Evolutionary conservation across 2,797 vertebrate species (phyloP), one percentile per base, ranked within the genome.

Genomic region (Mus spretus): DNA sequence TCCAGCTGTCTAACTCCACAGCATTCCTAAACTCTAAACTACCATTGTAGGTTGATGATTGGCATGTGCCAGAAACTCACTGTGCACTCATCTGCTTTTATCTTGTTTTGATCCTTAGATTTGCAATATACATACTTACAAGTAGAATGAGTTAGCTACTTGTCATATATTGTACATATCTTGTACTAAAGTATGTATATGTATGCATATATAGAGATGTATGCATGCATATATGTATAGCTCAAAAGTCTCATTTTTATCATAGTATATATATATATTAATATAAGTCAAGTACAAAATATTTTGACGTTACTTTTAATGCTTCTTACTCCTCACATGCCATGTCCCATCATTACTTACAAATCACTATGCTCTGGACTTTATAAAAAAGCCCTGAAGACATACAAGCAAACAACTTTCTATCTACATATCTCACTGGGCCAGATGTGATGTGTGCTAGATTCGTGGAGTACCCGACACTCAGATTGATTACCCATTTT

Each of bases 251-350:
- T 3, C 22, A 40, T 85, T 82, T 91, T 88, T n/a, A 75, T n/a
- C 26, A 40, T n/a, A 74, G n/a, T 26, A 63, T 63, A 81, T 61
- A 28, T 63, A 81, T 61, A 28, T 85, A 94, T 26, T 89, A 53
- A 31, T 67, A 44, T 70, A 93, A 85, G 83, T 95, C 55, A 94
- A 87, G 87, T 57, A 82, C 44, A 96, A 85, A 47, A 26, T 89
- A 3, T 72, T 65, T 77, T 80, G 84, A 95, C 34, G 65, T 93
- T 20, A n/a, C 7, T 89, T 94, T 92, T 84, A 13, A 63, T 70
- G 77, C 77, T 85, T 26, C 79, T 96, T 72, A 50, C 11, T 72
- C 70, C 63, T 65, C 53, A 17, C 20, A 67, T 28, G 57, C 40
- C 67, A 7, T 81, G 37, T 67, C 61, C 61, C 47, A 59, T n/a